Evolutionary conservation across 2,113 vertebrate species (phyloP).

Genomic region (Vombatus ursinus): DNA sequence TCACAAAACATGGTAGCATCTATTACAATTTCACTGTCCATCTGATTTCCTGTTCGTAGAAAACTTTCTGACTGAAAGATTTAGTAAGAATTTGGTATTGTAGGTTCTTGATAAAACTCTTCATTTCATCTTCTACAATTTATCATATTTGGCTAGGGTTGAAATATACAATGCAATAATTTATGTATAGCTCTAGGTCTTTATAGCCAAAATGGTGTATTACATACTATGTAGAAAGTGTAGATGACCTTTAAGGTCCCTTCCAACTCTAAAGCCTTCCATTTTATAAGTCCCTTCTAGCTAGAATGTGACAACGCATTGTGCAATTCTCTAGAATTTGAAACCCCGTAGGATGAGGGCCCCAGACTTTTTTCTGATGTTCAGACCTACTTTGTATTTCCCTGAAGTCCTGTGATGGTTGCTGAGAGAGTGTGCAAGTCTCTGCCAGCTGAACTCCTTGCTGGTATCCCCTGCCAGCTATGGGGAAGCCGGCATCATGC

Average conservation of each 20-base stretch:
- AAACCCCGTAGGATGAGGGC: not conserved
- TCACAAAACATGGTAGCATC: not conserved
- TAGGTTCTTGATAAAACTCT: conserved; percentile 36
- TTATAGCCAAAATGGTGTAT: conserved; percentile 29
- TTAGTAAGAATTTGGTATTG: not conserved
- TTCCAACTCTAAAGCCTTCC: too few species aligned
- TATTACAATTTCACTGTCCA: conserved; percentile 26
- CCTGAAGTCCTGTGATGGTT: not conserved
- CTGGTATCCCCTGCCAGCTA: not conserved
- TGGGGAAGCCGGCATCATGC: not conserved
- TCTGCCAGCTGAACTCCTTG: not conserved
- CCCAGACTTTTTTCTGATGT: conserved; percentile 1
- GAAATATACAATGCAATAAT: not conserved
- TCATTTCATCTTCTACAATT: not conserved
- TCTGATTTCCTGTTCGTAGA: not conserved
- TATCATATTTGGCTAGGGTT: not conserved
- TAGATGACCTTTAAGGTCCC: too few species aligned
- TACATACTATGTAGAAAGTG: conserved; percentile 37
- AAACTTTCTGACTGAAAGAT: not conserved
- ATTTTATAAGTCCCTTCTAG: too few species aligned
- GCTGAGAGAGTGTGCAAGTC: not conserved
- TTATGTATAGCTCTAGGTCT: not conserved
- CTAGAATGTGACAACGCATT: not conserved
- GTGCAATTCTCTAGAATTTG: not conserved
- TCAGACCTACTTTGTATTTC: not conserved